Evolutionary conservation across 2,113 vertebrate species (phyloP).

Genomic region (Mustela nigripes): DNA sequence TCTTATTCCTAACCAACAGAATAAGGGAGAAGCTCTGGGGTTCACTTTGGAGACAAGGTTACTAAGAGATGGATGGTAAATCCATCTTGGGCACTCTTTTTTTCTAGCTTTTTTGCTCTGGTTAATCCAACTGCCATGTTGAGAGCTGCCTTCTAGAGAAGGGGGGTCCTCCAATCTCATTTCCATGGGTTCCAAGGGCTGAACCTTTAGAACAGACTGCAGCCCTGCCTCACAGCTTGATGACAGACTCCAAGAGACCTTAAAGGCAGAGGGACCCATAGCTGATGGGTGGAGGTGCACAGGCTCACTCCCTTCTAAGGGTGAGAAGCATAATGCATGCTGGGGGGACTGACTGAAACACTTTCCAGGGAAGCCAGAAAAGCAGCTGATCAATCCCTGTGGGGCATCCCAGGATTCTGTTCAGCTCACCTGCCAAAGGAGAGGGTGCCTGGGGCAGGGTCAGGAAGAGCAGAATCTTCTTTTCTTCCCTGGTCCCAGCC

Average conservation of each 20-base stretch:
- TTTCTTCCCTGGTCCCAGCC: background rate
- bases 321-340: background rate
- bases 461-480: background rate
- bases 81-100: background rate
- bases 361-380: background rate
- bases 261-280: background rate
- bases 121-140: background rate
- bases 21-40: background rate
- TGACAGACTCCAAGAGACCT: background rate
- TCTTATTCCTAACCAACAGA: background rate
- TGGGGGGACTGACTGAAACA: background rate
- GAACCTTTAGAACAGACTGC: background rate
- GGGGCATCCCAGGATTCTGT: background rate
- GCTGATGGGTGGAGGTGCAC: background rate
- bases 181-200: too few species aligned
- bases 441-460: background rate
- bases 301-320: background rate
- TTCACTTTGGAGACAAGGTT: background rate
- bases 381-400: background rate
- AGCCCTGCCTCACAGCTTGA: background rate
- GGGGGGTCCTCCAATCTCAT: background rate
- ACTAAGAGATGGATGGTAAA: background rate
- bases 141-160: background rate
- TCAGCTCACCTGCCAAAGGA: background rate
- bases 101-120: background rate